Base-by-base conservation (phyloP, 2,888 invertebrate genomes). In the Platypus cylindrus region DNA sequence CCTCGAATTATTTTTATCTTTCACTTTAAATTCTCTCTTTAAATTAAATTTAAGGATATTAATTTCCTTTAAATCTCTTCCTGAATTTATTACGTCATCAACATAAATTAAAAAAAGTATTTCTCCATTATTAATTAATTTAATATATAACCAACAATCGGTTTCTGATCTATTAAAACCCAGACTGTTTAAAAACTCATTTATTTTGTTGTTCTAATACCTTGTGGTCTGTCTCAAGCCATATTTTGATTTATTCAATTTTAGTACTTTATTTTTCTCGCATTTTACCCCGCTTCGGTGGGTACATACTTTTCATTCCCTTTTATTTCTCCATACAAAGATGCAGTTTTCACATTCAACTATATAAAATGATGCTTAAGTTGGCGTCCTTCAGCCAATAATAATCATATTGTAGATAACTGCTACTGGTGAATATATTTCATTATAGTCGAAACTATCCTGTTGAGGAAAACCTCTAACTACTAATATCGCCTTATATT, bases 1-100 rank as follows among this genome's bases (percentile, higher is more conserved):
- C 17, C 33, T 35, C n/a, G 38, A 12, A 7, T 17, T 8, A n/a
- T 37, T 40, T 30, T 43, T 40, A 26, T 31, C 36, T 34, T 39
- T 40, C 13, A 37, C 29, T 28, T 30, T n/a, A 36, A 39, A 41
- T 34, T 25, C 32, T 7, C n/a, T 12, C 32, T 32, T 32, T 27
- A 43, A 20, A 13, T 36, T 25, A 7, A 23, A 3, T 17, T 32
- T 37, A 7, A 25, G 8, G 8, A 4, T 13, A 3, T 27, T 3
- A n/a, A 27, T 3, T n/a, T 12, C 3, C 12, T 27, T 9, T 4
- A 13, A 27, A 15, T 12, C 13, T 3, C 14, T 13, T 13, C 27
- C 27, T 27, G 27, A 5, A 11, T 11, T 4, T n/a, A 28, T 28
- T 23, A 39, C 34, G 3, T 39, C 32, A 25, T 30, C 38, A 22